phyloP scores from a whole-genome alignment of 2,797 vertebrate genomes.

The Gobionotothen gibberifrons region DNA sequence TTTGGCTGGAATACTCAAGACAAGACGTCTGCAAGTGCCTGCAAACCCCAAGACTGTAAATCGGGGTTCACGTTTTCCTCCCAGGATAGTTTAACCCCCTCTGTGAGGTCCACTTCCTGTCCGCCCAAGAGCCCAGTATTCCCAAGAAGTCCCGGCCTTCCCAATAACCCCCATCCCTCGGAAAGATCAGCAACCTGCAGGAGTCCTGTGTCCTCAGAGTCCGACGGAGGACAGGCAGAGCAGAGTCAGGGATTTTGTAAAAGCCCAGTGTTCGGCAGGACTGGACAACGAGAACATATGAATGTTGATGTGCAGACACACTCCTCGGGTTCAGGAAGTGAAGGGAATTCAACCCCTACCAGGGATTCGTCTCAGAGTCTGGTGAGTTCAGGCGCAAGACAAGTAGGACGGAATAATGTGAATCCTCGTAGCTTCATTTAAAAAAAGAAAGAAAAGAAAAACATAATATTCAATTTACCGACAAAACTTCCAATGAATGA shows the following conservation, averaged over 20 bases:
- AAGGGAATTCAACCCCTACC: background rate
- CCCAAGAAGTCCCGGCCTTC: constrained; percentile 13
- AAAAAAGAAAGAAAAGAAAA: too few relatives aligned
- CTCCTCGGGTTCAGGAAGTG: background rate
- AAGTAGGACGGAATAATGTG: too few relatives aligned
- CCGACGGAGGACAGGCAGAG: background rate
- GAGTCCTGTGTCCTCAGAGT: constrained; percentile 12
- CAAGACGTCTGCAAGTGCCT: constrained; percentile 9
- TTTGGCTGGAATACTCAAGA: constrained; percentile 42
- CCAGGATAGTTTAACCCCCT: constrained; percentile 56
- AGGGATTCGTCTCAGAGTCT: background rate
- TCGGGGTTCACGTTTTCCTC: constrained; percentile 47
- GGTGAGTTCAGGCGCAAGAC: constrained; percentile 39
- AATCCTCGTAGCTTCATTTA: too few relatives aligned
- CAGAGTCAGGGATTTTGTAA: fast-evolving
- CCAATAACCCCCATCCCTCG: background rate
- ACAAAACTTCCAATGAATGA: too few relatives aligned
- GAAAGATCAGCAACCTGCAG: background rate
- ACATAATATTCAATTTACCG: too few relatives aligned
- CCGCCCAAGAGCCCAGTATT: constrained; percentile 43
- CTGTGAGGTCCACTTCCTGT: constrained; percentile 10
- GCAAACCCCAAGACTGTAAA: background rate
- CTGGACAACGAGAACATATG: fast-evolving
- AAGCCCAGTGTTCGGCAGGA: constrained; percentile 33
- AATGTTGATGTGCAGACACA: background rate